phyloP scores from a whole-genome alignment of 2,797 vertebrate genomes.

The Intellagama lesueurii region DNA sequence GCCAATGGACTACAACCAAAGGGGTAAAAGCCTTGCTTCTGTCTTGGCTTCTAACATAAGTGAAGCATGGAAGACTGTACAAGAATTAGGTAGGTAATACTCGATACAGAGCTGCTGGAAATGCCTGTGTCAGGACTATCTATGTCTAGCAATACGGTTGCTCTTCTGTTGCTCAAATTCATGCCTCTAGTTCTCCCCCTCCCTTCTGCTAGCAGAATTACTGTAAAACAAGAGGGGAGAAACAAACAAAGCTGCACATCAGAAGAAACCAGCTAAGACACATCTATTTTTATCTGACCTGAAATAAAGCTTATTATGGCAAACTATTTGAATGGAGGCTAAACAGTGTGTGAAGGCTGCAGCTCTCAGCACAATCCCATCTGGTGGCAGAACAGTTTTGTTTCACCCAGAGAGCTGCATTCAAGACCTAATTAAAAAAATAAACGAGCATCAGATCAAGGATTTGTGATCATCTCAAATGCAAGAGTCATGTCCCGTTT shows the following conservation, averaged over 20 bases:
- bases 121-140: background rate
- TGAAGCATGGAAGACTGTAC: slow-evolving; percentile 32
- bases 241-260: slow-evolving; percentile 65
- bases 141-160: too few relatives aligned
- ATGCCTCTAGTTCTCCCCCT: slow-evolving; percentile 57
- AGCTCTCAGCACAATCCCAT: slow-evolving; percentile 50
- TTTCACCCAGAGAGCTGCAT: slow-evolving; percentile 42
- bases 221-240: slow-evolving; percentile 50
- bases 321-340: slow-evolving; percentile 62
- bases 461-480: slow-evolving; percentile 34
- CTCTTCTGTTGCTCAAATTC: slow-evolving; percentile 57
- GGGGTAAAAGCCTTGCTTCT: background rate
- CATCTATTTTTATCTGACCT: slow-evolving; percentile 77
- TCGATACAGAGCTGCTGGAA: too few relatives aligned
- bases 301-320: slow-evolving; percentile 72
- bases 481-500: slow-evolving; percentile 39
- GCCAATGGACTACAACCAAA: too few relatives aligned
- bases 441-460: background rate
- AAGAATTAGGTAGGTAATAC: slow-evolving; percentile 26
- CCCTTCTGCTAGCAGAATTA: slow-evolving; percentile 61
- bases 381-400: slow-evolving; percentile 18
- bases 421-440: slow-evolving; percentile 12
- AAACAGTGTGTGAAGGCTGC: slow-evolving; percentile 61
- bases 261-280: slow-evolving; percentile 68
- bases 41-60: slow-evolving; percentile 17